These are phyloP conservation scores for Psittacula echo DNA, from an alignment of 2,797 vertebrate species.

Conservation along the genomic window DNA sequence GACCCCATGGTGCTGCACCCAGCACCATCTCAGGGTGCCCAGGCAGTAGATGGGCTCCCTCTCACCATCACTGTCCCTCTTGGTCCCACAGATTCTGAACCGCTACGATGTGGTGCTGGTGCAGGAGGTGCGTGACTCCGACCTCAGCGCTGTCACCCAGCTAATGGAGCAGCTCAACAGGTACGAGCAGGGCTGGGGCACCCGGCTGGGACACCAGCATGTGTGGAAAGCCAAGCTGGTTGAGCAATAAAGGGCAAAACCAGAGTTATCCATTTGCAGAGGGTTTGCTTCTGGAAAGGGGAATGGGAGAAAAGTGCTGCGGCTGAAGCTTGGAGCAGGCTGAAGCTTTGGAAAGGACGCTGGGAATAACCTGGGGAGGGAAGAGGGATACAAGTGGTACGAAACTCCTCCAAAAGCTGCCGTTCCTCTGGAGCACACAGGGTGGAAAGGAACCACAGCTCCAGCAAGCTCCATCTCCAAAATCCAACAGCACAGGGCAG, in stretches of 20 bases:
- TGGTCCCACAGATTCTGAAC: slow-evolving; percentile 78
- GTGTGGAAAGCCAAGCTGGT: not conserved
- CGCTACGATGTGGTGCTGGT: slow-evolving; percentile 89
- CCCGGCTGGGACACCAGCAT: rapidly evolving
- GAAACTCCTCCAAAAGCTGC: not conserved
- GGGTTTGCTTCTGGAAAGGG: not conserved
- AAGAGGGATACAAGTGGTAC: not conserved
- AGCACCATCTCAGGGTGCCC: rapidly evolving
- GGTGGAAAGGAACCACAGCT: not conserved
- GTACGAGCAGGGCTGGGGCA: not conserved
- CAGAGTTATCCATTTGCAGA: not conserved
- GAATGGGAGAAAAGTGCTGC: not conserved
- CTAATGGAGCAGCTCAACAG: slow-evolving; percentile 88
- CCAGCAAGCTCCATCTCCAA: not conserved
- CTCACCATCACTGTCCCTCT: not conserved
- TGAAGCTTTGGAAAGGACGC: not conserved
- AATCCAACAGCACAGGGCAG: not conserved
- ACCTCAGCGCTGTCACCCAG: slow-evolving; percentile 84
- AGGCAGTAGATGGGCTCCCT: rapidly evolving
- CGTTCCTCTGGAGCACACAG: rapidly evolving
- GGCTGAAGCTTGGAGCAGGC: not conserved
- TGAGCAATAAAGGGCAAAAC: not conserved
- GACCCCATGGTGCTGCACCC: rapidly evolving
- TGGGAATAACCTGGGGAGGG: rapidly evolving
- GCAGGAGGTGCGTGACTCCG: slow-evolving; percentile 90